Conservation (phyloP, 2,888 invertebrate species). For the Folsomia manolachei region DNA sequence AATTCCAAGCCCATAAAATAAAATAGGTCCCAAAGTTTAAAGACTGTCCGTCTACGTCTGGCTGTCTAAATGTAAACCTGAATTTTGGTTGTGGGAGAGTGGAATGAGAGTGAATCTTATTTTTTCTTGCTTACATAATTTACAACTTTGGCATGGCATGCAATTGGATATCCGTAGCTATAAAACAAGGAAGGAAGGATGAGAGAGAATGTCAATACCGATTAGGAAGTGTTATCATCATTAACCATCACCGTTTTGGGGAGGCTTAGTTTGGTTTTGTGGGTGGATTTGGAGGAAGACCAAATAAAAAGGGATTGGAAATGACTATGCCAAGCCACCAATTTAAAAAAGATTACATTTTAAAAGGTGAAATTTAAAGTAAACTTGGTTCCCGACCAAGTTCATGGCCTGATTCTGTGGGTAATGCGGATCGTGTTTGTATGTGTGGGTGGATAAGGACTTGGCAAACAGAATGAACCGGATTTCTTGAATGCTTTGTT, state of each 20-base stretch:
- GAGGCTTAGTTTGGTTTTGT: neutral
- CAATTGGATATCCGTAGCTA: too few relatives aligned
- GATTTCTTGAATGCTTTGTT: neutral
- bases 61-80: neutral
- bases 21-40: neutral
- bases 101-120: neutral
- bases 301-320: neutral
- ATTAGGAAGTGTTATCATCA: slow-evolving; percentile 10
- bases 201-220: neutral
- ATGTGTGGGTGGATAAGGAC: neutral
- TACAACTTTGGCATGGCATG: neutral
- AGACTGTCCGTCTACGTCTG: neutral
- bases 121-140: neutral
- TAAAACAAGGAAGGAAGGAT: neutral
- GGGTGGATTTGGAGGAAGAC: neutral
- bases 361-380: neutral
- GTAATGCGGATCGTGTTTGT: neutral
- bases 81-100: too few relatives aligned
- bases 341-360: slow-evolving; percentile 5
- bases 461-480: neutral
- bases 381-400: neutral
- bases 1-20: neutral
- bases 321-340: neutral
- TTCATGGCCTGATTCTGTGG: neutral
- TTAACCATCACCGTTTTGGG: neutral